phyloP scores from a whole-genome alignment of 2,113 vertebrate genomes.

The Pelecanus crispus region DNA sequence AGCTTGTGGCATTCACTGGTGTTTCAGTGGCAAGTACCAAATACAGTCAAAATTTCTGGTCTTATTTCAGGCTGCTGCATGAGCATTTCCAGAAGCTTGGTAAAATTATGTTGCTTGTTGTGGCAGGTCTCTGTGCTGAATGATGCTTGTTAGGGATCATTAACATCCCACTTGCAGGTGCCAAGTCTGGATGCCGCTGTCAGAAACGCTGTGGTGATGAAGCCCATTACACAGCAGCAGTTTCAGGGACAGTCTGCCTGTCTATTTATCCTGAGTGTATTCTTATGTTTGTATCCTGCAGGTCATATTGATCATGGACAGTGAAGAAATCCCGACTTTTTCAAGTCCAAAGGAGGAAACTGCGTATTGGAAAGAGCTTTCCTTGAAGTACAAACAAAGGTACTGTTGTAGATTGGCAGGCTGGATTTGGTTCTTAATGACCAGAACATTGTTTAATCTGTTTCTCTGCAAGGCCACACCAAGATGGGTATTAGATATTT shows the following conservation, averaged over 20 bases:
- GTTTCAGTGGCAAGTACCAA: neutral
- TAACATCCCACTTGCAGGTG: neutral
- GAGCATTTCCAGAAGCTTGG: neutral
- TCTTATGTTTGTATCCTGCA: conserved; percentile 42
- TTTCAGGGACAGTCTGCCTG: rapidly evolving
- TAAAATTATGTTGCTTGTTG: neutral
- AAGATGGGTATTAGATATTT: neutral
- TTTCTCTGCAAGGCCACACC: neutral
- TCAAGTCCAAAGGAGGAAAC: conserved; percentile 94
- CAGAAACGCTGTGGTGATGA: neutral
- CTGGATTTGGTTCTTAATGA: neutral
- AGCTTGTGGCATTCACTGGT: neutral
- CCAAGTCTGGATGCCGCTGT: neutral
- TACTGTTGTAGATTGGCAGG: conserved; percentile 42
- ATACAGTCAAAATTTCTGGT: neutral
- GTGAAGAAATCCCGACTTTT: conserved; percentile 94
- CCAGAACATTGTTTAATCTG: neutral
- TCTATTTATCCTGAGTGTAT: neutral
- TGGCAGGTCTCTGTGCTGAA: neutral
- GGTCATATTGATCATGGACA: conserved; percentile 90
- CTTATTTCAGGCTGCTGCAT: neutral
- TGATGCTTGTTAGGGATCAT: neutral
- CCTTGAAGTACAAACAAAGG: conserved; percentile 94
- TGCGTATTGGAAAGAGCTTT: conserved; percentile 93
- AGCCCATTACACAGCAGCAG: neutral